Evolutionary conservation across 2,888 invertebrate genomes (phyloP).

Genomic region (Zhuqinia jingwanae): DNA sequence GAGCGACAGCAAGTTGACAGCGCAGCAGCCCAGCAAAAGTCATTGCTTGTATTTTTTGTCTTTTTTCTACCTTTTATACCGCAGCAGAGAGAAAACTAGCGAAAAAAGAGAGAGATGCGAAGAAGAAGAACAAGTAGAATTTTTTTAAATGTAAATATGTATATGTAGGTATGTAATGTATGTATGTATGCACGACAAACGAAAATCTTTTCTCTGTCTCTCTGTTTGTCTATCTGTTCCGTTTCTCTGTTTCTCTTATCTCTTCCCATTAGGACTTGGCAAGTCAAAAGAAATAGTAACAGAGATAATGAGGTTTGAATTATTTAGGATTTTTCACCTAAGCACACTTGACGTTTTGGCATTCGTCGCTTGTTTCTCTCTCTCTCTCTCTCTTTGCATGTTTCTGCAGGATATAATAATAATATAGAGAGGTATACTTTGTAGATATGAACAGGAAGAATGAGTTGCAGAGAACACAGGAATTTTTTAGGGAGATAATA

Average conservation of each 20-base stretch:
- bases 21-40: conserved; percentile 33
- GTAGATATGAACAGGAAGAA: background rate
- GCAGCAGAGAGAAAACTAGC: too few relatives aligned
- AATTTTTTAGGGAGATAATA: conserved; percentile 51
- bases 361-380: conserved; percentile 44
- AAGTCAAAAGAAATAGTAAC: conserved; percentile 57
- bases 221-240: background rate
- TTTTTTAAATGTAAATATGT: background rate
- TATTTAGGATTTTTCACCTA: conserved; percentile 73
- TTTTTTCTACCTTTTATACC: conserved; percentile 25
- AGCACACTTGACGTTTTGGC: conserved; percentile 70
- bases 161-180: background rate
- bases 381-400: too few relatives aligned
- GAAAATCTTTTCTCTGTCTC: conserved; percentile 40
- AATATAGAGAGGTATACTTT: too few relatives aligned
- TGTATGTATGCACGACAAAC: conserved; percentile 24
- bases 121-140: background rate
- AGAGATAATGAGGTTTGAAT: conserved; percentile 75
- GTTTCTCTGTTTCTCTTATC: conserved; percentile 32
- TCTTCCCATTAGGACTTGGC: conserved; percentile 59
- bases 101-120: background rate
- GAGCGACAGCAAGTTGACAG: conserved; percentile 62
- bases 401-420: too few relatives aligned
- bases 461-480: background rate
- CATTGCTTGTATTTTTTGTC: background rate